Evolutionary conservation across 2,888 invertebrate genomes (phyloP), one percentile per base, ranked within the genome.

Genomic region (Mellilla xanthometata): DNA sequence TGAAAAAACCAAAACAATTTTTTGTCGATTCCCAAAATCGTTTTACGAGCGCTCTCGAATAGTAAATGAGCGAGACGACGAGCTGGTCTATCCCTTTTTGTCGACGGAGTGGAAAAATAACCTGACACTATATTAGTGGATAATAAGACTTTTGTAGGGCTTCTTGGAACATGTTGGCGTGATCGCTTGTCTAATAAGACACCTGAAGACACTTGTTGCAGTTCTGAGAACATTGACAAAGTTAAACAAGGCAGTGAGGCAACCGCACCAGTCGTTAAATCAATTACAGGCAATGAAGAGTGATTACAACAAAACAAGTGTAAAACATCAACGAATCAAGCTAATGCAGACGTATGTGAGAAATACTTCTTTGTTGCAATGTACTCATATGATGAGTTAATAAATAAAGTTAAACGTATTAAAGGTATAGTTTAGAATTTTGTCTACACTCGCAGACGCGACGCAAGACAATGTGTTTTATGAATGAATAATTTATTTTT

Each of bases 1-100:
- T 63, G 80, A 85, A 86, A 81, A 88, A 85, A 87, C 74, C 84
- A 83, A 84, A 88, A 88, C 86, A 87, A 76, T 75, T 85, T 88
- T 86, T 81, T 84, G 80, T 84, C 49, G 57, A 64, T 68, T 56
- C 67, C 76, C 70, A 76, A 78, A 87, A 78, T 79, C 71, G 75
- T 81, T 88, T 84, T 87, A 89, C 86, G 87, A 88, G 81, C 77
- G 73, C 72, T 75, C 76, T 80, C 76, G 69, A 74, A 78, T 87
- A 82, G 87, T 87, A 86, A 81, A 77, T 35, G 76, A 85, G 62
- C 26, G 73, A 63, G 81, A 76, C 41, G 53, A 60, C 19, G 33
- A 49, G 59, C 60, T 49, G 22, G 7, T 30, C 47, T 49, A 49
- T 70, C 76, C 57, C 65, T 56, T 57, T 79, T 65, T 53, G 45